phyloP scores from a whole-genome alignment of 2,797 vertebrate species.

The Toxotes lorentzi region DNA sequence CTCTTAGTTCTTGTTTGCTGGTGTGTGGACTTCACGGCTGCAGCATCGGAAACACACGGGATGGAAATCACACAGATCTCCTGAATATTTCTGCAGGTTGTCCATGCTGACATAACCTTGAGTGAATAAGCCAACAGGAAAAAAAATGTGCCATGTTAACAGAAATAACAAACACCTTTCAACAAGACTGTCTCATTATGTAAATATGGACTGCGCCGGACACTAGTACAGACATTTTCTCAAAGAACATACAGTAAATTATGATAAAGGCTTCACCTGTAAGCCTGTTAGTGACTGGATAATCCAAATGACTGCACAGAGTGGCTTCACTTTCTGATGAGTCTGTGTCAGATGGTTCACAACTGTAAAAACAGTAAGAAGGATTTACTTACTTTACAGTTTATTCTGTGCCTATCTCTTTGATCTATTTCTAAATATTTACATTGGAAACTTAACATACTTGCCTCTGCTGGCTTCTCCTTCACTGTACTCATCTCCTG shows the following conservation, averaged over 20 bases:
- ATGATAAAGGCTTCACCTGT: constrained; percentile 84
- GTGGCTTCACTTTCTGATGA: constrained; percentile 49
- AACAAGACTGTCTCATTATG: neutral
- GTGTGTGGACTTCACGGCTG: constrained; percentile 74
- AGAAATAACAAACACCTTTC: neutral
- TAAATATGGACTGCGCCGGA: neutral
- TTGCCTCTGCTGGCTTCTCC: constrained; percentile 6
- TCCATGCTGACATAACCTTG: constrained; percentile 87
- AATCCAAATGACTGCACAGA: constrained; percentile 75
- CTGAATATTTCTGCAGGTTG: constrained; percentile 87
- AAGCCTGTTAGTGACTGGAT: constrained; percentile 85
- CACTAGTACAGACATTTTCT: neutral
- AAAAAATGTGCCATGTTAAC: neutral
- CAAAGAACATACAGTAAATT: neutral
- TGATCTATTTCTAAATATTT: constrained; percentile 8
- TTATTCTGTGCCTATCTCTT: neutral
- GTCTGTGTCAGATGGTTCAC: constrained; percentile 40
- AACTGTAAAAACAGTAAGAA: constrained; percentile 47
- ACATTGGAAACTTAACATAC: constrained; percentile 37
- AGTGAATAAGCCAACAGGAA: constrained; percentile 17
- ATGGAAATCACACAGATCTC: constrained; percentile 87
- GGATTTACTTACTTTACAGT: constrained; percentile 9
- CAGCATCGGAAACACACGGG: constrained; percentile 79
- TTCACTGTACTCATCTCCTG: constrained; percentile 37
- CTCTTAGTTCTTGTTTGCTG: neutral